These are phyloP conservation scores for Epizoanthus ramosus DNA, from an alignment of 92 coral and sea anemone genomes.

Conservation along the genomic window DNA sequence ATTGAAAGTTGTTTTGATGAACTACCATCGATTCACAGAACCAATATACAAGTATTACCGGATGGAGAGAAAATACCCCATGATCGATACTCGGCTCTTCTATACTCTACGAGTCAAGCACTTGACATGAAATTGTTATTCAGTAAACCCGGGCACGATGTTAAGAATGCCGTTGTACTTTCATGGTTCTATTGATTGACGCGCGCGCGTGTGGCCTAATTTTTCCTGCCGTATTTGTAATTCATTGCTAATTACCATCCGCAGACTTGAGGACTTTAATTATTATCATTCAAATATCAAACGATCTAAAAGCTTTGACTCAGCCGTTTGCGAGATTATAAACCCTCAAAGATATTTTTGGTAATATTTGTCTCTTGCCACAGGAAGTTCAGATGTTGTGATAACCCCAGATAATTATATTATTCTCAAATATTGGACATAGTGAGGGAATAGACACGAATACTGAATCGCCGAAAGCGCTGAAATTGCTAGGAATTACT, in stretches of 20 bases:
- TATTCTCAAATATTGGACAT: neutral
- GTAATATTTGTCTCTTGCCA: neutral
- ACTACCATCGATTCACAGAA: neutral
- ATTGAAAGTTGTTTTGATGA: neutral
- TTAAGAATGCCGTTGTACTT: no score
- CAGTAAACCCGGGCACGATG: no score
- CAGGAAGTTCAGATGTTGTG: neutral
- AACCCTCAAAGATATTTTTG: neutral
- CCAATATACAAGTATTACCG: neutral
- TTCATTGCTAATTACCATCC: neutral
- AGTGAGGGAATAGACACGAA: neutral
- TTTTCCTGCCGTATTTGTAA: no score
- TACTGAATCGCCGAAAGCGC: neutral
- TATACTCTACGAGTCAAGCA: no score
- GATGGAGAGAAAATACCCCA: neutral
- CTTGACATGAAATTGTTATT: no score
- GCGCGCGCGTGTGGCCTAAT: no score
- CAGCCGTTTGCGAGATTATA: neutral
- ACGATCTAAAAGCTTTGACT: neutral
- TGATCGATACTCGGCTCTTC: neutral
- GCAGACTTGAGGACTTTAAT: neutral
- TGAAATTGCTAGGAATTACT: neutral
- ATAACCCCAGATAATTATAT: neutral
- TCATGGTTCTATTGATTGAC: no score
- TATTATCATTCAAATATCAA: neutral